phyloP scores from a whole-genome alignment of 2,888 invertebrate species.

The Yponomeuta plumbellus region DNA sequence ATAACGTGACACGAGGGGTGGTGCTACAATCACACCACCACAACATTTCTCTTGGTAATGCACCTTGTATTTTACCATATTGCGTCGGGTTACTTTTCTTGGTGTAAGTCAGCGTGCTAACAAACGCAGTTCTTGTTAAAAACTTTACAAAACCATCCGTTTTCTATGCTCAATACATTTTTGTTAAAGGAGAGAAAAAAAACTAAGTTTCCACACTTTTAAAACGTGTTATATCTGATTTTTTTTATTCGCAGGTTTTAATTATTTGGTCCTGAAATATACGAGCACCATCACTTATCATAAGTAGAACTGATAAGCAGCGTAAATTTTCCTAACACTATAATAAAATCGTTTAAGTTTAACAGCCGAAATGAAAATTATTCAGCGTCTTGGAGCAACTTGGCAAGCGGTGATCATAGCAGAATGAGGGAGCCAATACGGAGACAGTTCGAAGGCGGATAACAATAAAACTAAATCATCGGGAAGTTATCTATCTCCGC shows the following conservation, averaged over 20 bases:
- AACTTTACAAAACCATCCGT: too few species aligned
- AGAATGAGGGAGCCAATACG: constrained; percentile 21
- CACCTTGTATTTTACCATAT: background rate
- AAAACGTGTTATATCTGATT: too few species aligned
- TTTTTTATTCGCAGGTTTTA: too few species aligned
- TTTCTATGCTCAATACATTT: too few species aligned
- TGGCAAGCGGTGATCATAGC: constrained; percentile 16
- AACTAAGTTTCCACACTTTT: too few species aligned
- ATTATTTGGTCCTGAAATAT: too few species aligned
- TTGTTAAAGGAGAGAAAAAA: too few species aligned
- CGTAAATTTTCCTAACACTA: too few species aligned
- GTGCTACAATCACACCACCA: constrained; percentile 2
- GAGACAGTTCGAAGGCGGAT: constrained; percentile 61
- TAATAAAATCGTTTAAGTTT: background rate
- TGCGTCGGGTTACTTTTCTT: background rate
- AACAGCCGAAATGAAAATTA: constrained; percentile 7
- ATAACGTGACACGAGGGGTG: constrained; percentile 45
- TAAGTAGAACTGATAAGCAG: too few species aligned
- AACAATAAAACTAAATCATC: constrained; percentile 76
- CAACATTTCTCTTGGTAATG: background rate
- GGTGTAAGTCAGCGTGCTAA: background rate
- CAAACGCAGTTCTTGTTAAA: too few species aligned
- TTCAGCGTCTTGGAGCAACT: background rate
- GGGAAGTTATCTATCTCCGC: constrained; percentile 72
- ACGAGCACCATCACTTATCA: too few species aligned